Evolutionary conservation across 2,113 vertebrate species (phyloP), one percentile per base, ranked within the genome.

Genomic region (Mesembrinibis cayennensis): DNA sequence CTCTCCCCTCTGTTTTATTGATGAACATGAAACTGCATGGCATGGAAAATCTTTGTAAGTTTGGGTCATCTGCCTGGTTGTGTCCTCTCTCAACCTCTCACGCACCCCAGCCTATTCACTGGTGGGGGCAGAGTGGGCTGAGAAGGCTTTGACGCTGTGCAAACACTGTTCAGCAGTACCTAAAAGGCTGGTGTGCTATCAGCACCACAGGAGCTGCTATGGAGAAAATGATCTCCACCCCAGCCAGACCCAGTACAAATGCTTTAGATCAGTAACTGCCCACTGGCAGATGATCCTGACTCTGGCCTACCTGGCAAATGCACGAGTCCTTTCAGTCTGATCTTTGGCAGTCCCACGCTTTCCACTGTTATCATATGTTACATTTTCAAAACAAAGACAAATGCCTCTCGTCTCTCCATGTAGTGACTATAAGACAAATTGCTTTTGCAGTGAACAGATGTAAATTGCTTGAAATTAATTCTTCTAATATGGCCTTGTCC

Each of bases 311-410:
- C 45, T 83, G 59, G 63, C 8, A 90, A 86, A 67, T 9, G 12
- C 13, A 26, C 0, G 0, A 61, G 38, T 71, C 25, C 50, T 63
- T 94, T 67, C 55, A 73, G 38, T 29, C 17, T 78, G n/a, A 15
- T 10, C 26, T 78, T 71, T 36, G n/a, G 44, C 55, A 81, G 49
- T 23, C 14, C 21, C 21, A 47, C 25, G 25, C 42, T 89, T 89
- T 93, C 53, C 55, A 55, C 65, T 45, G 47, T 55, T 91, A 81
- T 16, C 29, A 14, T 30, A 52, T 2, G 10, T 45, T 89, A n/a
- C 23, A n/a, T 87, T 91, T 88, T 55, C 45, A 78, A 90, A 94
- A 71, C 38, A 86, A 90, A 82, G 17, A 40, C 17, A 90, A 88
- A 66, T 50, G 6, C 12, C 14, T 77, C 71, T 81, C 7, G 4